A percentile compares a stretch with the other conserved stretches of the same genome.
phyloP scores from a whole-genome alignment of 2,888 invertebrate species.

The Temnothorax unifasciatus region DNA sequence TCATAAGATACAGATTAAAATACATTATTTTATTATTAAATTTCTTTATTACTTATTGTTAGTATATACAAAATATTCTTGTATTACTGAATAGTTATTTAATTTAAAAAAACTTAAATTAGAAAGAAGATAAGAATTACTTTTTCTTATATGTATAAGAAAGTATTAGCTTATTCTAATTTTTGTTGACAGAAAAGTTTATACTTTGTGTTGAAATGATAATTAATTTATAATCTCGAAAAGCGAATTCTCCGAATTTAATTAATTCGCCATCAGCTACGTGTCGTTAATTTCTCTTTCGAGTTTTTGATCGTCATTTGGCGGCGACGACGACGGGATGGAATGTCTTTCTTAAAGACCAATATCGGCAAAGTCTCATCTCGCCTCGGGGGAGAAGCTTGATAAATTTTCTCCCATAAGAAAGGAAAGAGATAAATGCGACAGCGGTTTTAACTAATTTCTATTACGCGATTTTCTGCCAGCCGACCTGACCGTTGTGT shows the following conservation, averaged over 20 bases:
- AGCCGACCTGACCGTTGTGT: neutral
- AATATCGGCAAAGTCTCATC: conserved; percentile 34
- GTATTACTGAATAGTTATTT: neutral
- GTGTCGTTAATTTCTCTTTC: neutral
- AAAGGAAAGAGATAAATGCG: conserved; percentile 6
- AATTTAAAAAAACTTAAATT: neutral
- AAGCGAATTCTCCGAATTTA: neutral
- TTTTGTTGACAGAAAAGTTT: neutral
- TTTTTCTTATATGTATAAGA: neutral
- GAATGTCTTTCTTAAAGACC: conserved; percentile 17
- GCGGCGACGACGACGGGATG: neutral
- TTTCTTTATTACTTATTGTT: neutral
- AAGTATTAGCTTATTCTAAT: neutral
- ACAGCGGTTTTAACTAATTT: conserved; percentile 25
- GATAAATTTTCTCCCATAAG: conserved; percentile 27
- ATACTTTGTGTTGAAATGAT: neutral
- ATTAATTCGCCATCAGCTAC: neutral
- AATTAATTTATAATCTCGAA: neutral
- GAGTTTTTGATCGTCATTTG: neutral
- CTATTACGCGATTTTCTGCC: neutral
- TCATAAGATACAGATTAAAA: neutral
- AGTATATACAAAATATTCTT: neutral
- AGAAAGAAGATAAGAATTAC: neutral
- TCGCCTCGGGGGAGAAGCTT: neutral
- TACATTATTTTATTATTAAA: neutral